phyloP scores from a whole-genome alignment of 2,888 invertebrate genomes.

The Polia nebulosa region DNA sequence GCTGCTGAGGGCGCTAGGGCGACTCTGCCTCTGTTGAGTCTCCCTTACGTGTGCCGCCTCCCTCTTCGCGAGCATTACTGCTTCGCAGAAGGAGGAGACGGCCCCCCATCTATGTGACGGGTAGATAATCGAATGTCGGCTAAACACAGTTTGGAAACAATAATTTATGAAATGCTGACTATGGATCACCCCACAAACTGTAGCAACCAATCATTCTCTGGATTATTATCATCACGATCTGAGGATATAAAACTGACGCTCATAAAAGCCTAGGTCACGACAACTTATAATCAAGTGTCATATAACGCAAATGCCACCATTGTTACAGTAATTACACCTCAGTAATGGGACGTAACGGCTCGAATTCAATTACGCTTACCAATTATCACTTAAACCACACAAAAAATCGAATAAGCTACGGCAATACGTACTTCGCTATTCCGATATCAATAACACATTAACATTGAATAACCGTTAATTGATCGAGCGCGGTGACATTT shows the following conservation, averaged over 20 bases:
- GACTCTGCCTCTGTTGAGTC: no score
- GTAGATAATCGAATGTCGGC: not conserved
- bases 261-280: slow-evolving; percentile 25
- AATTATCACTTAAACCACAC: slow-evolving; percentile 66
- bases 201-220: not conserved
- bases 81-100: no score
- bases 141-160: not conserved
- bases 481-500: slow-evolving; percentile 90
- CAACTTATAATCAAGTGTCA: slow-evolving; percentile 32
- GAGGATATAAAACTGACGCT: not conserved
- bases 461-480: slow-evolving; percentile 85
- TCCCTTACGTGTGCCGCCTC: no score
- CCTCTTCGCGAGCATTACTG: no score
- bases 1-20: no score
- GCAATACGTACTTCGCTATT: slow-evolving; percentile 76
- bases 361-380: slow-evolving; percentile 56
- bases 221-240: not conserved
- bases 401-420: slow-evolving; percentile 77
- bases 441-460: slow-evolving; percentile 86
- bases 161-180: not conserved
- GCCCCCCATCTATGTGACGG: no score
- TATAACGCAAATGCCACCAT: slow-evolving; percentile 42
- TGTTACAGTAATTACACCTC: slow-evolving; percentile 38
- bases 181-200: not conserved
- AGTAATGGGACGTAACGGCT: slow-evolving; percentile 26